Conservation (phyloP, 1,140 invertebrate species). For the Caenorhabditis brenneri region DNA sequence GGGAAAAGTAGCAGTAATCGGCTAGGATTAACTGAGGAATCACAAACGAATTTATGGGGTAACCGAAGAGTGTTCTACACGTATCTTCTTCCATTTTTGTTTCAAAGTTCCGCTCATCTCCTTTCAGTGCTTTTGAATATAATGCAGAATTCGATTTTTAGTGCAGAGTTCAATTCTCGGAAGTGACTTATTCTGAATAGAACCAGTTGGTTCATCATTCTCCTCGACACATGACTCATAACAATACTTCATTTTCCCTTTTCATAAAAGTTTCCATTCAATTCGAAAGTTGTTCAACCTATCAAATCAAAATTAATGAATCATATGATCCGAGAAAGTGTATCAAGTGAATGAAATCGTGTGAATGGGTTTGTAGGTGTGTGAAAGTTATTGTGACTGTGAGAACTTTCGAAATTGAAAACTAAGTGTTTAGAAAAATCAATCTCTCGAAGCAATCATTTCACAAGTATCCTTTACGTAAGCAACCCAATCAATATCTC, state of each 20-base stretch:
- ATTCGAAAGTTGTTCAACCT: slow-evolving; percentile 17
- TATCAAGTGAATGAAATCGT: not conserved
- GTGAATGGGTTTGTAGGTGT: not conserved
- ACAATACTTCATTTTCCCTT: not conserved
- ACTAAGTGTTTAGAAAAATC: not conserved
- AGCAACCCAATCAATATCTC: slow-evolving; percentile 37
- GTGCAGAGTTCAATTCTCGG: too few species aligned
- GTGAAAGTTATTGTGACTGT: not conserved
- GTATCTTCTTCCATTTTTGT: too few species aligned
- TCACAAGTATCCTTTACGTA: slow-evolving; percentile 30
- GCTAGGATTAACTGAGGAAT: too few species aligned
- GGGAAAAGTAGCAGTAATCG: too few species aligned
- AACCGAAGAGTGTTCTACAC: too few species aligned
- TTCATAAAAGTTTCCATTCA: not conserved
- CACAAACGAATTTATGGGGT: too few species aligned
- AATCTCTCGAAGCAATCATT: slow-evolving; percentile 8
- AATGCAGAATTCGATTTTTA: too few species aligned
- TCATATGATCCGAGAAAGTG: not conserved
- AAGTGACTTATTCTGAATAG: too few species aligned
- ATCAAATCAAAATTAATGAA: not conserved
- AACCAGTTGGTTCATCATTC: too few species aligned
- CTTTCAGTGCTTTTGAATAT: too few species aligned
- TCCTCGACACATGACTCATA: not conserved
- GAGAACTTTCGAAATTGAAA: not conserved
- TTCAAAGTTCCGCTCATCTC: too few species aligned